Evolutionary conservation across 2,113 vertebrate species (phyloP), one percentile per base, ranked within the genome.

Genomic region (Carollia perspicillata): DNA sequence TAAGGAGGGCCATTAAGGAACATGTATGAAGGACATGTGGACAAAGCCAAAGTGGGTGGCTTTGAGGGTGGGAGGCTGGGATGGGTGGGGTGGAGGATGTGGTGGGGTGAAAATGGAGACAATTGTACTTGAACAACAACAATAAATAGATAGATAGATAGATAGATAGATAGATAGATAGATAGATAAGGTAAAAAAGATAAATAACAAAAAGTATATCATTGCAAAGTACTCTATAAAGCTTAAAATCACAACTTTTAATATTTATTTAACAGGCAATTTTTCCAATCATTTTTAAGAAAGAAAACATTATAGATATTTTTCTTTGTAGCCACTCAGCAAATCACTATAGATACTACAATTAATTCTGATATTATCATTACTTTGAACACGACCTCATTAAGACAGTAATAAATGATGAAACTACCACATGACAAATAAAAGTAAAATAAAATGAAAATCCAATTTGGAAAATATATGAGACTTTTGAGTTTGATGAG

Each of bases 391-490:
- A 93, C 63, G 68, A 37, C 7, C 40, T 72, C 78, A 28, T 69
- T 92, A 83, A 89, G 75, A 91, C 30, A 85, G 11, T 37, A 69
- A 63, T 44, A 83, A 89, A 63, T 80, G 13, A 69, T 77, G 37
- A 23, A 75, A 86, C 17, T 86, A 92, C 6, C 55, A 71, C 84
- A 58, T 58, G 11, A 12, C 23, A 74, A 78, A 60, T 72, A 6
- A 93, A 74, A 78, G 60, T 79, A 6, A 93, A 89, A 75, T 47
- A 79, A 95, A 84, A 89, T 51, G 37, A 95, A 86, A 66, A 49
- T 37, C 6, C 8, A 79, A 65, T 95, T 92, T 79, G 63, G 37
- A 71, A 95, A 90, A 22, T 28, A 89, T 66, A 28, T 71, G 20
- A 87, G 49, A 86, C 6, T 89, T 33, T 79, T 69, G 2, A 93